These are phyloP conservation scores for Drosophila atroscutellata DNA, from an alignment of 2,888 invertebrate species.

Conservation along the genomic window DNA sequence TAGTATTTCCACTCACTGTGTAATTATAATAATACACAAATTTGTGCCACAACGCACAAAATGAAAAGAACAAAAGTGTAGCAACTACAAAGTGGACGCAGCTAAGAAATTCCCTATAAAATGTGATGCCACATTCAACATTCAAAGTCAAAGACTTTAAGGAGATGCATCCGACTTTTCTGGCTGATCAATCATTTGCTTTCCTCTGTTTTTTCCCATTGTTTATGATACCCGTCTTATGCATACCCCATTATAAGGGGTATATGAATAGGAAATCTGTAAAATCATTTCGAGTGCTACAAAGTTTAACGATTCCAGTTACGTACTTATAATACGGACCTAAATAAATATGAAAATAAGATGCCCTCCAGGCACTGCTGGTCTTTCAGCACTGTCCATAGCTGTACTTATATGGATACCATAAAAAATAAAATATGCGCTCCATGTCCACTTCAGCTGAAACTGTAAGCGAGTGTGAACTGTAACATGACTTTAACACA, in stretches of 20 bases:
- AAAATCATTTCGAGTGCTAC: slow-evolving; percentile 61
- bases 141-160: not conserved
- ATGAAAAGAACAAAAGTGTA: slow-evolving; percentile 4
- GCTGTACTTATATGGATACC: slow-evolving; percentile 51
- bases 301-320: slow-evolving; percentile 67
- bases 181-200: not conserved
- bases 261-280: slow-evolving; percentile 34
- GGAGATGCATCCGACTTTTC: not conserved
- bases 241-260: not conserved
- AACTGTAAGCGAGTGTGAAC: slow-evolving; percentile 52
- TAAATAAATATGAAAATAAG: slow-evolving; percentile 39
- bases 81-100: not conserved
- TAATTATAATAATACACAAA: slow-evolving; percentile 80
- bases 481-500: slow-evolving; percentile 63
- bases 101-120: slow-evolving; percentile 15
- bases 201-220: not conserved
- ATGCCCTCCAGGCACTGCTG: slow-evolving; percentile 24
- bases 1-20: slow-evolving; percentile 44
- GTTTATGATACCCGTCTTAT: not conserved
- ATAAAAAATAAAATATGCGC: slow-evolving; percentile 29
- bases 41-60: slow-evolving; percentile 53
- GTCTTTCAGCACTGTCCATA: slow-evolving; percentile 18
- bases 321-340: slow-evolving; percentile 39
- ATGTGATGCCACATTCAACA: not conserved
- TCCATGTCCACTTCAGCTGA: slow-evolving; percentile 13